phyloP scores from a whole-genome alignment of 2,113 vertebrate species.

The Apodemus sylvaticus region DNA sequence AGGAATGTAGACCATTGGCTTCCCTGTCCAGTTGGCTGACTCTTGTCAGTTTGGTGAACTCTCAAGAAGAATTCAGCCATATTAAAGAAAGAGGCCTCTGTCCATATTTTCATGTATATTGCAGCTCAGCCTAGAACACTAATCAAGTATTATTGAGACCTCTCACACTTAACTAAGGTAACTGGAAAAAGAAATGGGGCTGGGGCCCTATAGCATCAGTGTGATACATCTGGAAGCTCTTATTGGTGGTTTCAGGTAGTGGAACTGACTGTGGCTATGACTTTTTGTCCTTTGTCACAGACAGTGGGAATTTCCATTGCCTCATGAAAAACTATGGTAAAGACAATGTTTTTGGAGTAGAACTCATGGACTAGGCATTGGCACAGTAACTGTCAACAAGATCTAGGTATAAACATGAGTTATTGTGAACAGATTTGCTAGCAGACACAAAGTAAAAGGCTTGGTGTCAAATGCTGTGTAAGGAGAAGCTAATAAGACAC shows the following conservation, averaged over 20 bases:
- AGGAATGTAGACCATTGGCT: not conserved
- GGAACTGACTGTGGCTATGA: not conserved
- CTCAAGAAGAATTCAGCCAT: not conserved
- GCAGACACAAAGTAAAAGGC: not conserved
- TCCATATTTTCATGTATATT: not conserved
- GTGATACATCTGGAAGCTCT: not conserved
- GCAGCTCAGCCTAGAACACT: not conserved
- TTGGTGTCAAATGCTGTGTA: not conserved
- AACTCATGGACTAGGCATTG: not conserved
- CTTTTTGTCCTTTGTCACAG: not conserved
- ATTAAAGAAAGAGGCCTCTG: not conserved
- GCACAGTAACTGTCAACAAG: not conserved
- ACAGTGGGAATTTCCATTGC: not conserved
- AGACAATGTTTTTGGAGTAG: not conserved
- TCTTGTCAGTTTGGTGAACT: not conserved
- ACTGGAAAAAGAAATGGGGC: not conserved
- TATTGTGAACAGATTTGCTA: not conserved
- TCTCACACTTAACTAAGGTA: not conserved
- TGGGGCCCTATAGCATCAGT: not conserved
- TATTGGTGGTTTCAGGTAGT: not conserved
- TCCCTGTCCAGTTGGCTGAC: not conserved
- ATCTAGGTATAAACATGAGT: not conserved
- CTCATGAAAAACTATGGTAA: not conserved
- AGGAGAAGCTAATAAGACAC: not conserved
- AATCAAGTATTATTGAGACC: not conserved